These are phyloP conservation scores for Enoplosus armatus DNA, from an alignment of 2,797 vertebrate species.

Conservation along the genomic window DNA sequence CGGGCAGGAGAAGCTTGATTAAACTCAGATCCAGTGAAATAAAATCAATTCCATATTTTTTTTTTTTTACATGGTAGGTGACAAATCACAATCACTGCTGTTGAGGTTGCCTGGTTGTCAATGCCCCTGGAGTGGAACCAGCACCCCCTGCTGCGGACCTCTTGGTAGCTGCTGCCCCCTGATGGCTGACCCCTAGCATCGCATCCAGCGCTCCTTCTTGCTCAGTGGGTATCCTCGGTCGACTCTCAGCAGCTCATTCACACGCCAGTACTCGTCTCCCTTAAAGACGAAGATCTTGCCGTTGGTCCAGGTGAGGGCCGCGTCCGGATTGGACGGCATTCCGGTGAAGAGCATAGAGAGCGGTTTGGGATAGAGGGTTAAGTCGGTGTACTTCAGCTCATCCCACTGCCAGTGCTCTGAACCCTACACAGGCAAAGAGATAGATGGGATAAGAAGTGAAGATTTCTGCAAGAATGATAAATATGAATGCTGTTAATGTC, in stretches of 20 bases:
- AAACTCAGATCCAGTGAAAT: constrained; percentile 49
- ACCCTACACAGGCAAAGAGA: constrained; percentile 76
- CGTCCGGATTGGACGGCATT: constrained; percentile 82
- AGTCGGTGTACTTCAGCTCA: constrained; percentile 83
- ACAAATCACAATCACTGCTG: constrained; percentile 22
- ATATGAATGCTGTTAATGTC: not conserved
- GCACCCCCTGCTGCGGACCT: constrained; percentile 13
- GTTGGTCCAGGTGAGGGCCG: constrained; percentile 90
- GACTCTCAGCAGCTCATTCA: constrained; percentile 84
- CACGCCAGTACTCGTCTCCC: constrained; percentile 89
- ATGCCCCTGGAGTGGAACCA: constrained; percentile 46
- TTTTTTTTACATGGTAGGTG: not conserved
- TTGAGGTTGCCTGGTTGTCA: constrained; percentile 51
- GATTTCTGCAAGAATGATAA: not conserved
- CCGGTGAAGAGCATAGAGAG: constrained; percentile 87
- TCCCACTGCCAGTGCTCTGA: constrained; percentile 92
- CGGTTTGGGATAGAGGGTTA: constrained; percentile 86
- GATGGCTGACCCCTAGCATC: constrained; percentile 73
- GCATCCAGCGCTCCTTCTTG: constrained; percentile 88
- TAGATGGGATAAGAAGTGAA: not conserved
- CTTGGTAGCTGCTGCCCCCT: constrained; percentile 63
- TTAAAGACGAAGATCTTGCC: constrained; percentile 91
- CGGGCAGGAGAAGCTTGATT: not conserved
- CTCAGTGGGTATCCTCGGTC: constrained; percentile 89
- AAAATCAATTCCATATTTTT: constrained; percentile 13